Conservation (phyloP, 2,113 vertebrate species). For the Mesoclemmys tuberculata region DNA sequence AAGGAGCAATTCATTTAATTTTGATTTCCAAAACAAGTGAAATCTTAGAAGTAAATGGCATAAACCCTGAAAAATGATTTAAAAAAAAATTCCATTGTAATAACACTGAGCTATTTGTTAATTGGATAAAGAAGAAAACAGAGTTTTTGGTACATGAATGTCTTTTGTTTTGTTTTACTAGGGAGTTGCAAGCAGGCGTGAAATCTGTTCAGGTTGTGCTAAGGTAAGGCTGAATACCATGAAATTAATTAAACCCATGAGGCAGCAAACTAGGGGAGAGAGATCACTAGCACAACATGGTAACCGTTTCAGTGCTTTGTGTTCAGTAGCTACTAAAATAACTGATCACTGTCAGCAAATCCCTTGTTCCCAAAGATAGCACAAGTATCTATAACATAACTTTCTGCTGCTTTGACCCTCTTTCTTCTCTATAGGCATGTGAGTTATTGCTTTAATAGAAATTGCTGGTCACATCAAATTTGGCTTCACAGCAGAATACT, state of each 20-base stretch:
- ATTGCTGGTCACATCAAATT: background rate
- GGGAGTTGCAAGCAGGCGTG: slow-evolving; percentile 92
- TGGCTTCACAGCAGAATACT: background rate
- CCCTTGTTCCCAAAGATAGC: background rate
- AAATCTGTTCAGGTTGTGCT: slow-evolving; percentile 97
- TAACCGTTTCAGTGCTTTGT: fast-evolving
- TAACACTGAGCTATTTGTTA: background rate
- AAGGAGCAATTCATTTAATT: background rate
- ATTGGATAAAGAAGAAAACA: background rate
- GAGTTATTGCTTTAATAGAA: background rate
- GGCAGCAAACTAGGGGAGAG: background rate
- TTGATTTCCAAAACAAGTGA: background rate
- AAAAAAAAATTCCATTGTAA: background rate
- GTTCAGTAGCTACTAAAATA: background rate
- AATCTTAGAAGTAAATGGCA: background rate
- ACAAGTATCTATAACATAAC: fast-evolving
- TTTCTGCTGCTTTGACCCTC: background rate
- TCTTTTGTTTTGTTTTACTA: slow-evolving; percentile 55
- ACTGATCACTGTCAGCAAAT: background rate
- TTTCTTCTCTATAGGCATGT: fast-evolving
- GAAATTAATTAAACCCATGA: background rate
- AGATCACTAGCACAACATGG: fast-evolving
- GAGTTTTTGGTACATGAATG: background rate
- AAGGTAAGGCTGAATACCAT: slow-evolving; percentile 79
- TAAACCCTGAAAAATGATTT: background rate